Percentiles rank a stretch among this genome's conserved stretches.
Evolutionary conservation across 2,113 vertebrate genomes (phyloP).

Genomic region (Hiodon tergisus): DNA sequence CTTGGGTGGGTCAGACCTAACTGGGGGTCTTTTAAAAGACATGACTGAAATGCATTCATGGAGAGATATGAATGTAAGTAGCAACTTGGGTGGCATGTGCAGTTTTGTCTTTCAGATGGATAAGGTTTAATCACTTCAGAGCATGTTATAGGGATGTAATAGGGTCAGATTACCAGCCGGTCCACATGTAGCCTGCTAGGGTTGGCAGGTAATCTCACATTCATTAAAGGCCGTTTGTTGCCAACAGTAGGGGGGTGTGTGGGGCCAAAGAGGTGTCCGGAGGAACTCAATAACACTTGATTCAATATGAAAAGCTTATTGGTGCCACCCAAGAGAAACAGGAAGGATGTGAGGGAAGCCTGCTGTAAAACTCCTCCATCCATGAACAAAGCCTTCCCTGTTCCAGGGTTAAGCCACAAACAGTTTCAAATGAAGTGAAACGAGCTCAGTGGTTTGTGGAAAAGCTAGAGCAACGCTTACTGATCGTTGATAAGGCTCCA

Average conservation of each 20-base stretch:
- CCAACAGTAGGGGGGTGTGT: constrained; percentile 39
- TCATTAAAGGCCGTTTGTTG: constrained; percentile 70
- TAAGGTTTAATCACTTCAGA: constrained; percentile 56
- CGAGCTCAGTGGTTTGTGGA: constrained; percentile 64
- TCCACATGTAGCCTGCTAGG: constrained; percentile 60
- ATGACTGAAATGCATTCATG: constrained; percentile 41
- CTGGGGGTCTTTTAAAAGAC: neutral
- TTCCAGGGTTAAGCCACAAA: constrained; percentile 68
- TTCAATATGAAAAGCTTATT: constrained; percentile 69
- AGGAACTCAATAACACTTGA: constrained; percentile 72
- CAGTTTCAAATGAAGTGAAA: constrained; percentile 70
- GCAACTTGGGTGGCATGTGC: constrained; percentile 46
- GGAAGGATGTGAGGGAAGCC: constrained; percentile 64
- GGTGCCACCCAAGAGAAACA: constrained; percentile 68
- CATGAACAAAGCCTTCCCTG: constrained; percentile 70
- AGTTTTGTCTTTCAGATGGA: constrained; percentile 47
- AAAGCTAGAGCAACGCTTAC: constrained; percentile 42
- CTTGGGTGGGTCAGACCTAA: constrained; percentile 30
- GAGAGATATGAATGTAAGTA: constrained; percentile 45
- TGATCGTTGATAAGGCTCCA: constrained; percentile 64
- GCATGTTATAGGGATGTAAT: constrained; percentile 68
- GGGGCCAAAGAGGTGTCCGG: constrained; percentile 49
- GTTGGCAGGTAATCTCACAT: constrained; percentile 64
- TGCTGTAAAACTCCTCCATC: constrained; percentile 61
- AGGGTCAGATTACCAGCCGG: constrained; percentile 73